Evolutionary conservation across 2,888 invertebrate species (phyloP).

Genomic region (Cataglyphis livida): DNA sequence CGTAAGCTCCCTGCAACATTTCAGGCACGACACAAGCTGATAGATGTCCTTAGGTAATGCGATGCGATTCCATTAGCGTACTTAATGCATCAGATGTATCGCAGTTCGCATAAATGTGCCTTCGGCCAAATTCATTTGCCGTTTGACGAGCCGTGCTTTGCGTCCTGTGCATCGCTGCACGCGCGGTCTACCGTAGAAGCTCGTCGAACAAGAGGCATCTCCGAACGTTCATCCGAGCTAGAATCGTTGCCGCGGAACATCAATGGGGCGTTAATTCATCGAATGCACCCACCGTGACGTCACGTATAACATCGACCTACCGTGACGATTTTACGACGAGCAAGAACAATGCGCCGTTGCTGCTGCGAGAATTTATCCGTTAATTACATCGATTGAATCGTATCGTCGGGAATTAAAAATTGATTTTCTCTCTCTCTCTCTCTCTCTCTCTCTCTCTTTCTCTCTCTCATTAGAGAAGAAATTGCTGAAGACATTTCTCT

Average conservation of each 20-base stretch:
- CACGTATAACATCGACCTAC: slow-evolving; percentile 67
- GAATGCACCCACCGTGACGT: slow-evolving; percentile 62
- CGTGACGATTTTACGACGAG: slow-evolving; percentile 68
- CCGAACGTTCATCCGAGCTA: slow-evolving; percentile 66
- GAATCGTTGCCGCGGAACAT: slow-evolving; percentile 65
- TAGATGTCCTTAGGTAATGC: slow-evolving; percentile 10
- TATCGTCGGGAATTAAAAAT: slow-evolving; percentile 66
- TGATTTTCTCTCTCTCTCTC: slow-evolving; percentile 24
- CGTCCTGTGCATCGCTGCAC: slow-evolving; percentile 30
- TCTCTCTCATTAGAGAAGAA: not conserved
- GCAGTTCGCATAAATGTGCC: slow-evolving; percentile 32
- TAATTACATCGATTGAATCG: slow-evolving; percentile 55
- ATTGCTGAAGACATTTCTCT: slow-evolving; percentile 24
- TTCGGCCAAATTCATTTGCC: slow-evolving; percentile 49
- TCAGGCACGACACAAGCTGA: not conserved
- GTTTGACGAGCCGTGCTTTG: slow-evolving; percentile 46
- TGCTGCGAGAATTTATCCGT: slow-evolving; percentile 60
- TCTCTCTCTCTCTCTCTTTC: slow-evolving; percentile 17
- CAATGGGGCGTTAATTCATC: slow-evolving; percentile 75
- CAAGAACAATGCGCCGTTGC: slow-evolving; percentile 60
- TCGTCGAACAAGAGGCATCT: slow-evolving; percentile 53
- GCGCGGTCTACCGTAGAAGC: slow-evolving; percentile 39
- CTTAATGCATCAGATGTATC: slow-evolving; percentile 46
- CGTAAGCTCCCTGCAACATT: not conserved
- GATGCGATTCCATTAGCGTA: slow-evolving; percentile 36